A percentile compares a stretch with the other conserved stretches of the same genome.
phyloP scores from a whole-genome alignment of 2,797 vertebrate genomes.

The Vipera latastei region DNA sequence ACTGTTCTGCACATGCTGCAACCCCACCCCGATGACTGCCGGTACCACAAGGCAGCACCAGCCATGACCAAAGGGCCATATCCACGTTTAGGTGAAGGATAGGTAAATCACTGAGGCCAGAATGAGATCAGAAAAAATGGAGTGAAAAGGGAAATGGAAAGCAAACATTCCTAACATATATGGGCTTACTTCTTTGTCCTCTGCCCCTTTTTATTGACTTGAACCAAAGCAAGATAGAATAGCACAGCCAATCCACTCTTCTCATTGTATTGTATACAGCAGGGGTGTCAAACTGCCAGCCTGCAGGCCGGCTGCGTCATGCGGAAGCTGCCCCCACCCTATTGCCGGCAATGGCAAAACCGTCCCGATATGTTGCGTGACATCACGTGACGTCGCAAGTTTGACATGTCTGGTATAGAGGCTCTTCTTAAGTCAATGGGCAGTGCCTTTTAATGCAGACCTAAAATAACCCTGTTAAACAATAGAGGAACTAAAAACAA shows the following conservation, averaged over 20 bases:
- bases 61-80: background rate
- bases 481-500: background rate
- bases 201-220: background rate
- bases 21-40: fast-evolving
- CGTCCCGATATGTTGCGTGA: too few species aligned
- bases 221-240: background rate
- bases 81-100: background rate
- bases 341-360: too few species aligned
- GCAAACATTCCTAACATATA: background rate
- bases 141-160: background rate
- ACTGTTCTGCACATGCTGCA: background rate
- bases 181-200: background rate
- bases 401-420: background rate
- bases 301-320: too few species aligned
- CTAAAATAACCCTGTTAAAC: background rate
- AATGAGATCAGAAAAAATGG: background rate
- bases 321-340: too few species aligned
- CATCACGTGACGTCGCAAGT: too few species aligned
- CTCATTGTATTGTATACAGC: background rate
- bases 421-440: background rate
- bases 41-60: background rate
- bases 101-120: background rate
- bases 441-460: background rate
- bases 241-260: background rate
- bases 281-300: too few species aligned